Evolutionary conservation across 2,797 vertebrate species (phyloP).

Genomic region (Ctenochaetus hawaiiensis): DNA sequence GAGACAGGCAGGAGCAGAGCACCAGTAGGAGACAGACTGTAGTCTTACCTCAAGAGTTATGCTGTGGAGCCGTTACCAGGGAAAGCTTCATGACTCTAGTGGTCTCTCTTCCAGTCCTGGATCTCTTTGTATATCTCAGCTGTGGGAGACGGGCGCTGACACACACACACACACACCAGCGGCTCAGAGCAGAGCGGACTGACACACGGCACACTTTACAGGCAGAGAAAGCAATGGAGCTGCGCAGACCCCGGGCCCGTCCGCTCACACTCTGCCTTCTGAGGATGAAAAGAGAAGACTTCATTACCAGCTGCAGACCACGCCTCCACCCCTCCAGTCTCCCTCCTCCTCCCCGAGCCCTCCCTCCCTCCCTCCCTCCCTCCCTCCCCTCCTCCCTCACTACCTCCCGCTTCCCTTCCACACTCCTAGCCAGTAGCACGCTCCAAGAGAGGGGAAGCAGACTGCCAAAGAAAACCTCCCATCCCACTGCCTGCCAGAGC

Average conservation of each 20-base stretch:
- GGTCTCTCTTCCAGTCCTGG: slow-evolving; percentile 53
- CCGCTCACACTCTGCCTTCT: slow-evolving; percentile 90
- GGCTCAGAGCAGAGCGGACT: slow-evolving; percentile 49
- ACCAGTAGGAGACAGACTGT: slow-evolving; percentile 36
- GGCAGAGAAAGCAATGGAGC: slow-evolving; percentile 81
- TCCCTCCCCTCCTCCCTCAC: slow-evolving; percentile 63
- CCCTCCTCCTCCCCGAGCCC: slow-evolving; percentile 72
- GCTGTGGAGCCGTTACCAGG: slow-evolving; percentile 66
- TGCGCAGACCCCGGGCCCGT: slow-evolving; percentile 85
- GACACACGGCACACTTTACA: slow-evolving; percentile 71
- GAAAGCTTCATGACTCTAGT: slow-evolving; percentile 84
- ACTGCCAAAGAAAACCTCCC: slow-evolving; percentile 86
- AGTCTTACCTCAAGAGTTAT: slow-evolving; percentile 87
- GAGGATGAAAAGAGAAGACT: slow-evolving; percentile 95
- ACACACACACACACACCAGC: slow-evolving; percentile 28
- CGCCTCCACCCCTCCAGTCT: slow-evolving; percentile 81
- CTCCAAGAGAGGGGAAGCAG: slow-evolving; percentile 81
- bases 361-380: slow-evolving; percentile 81
- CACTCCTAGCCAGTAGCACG: slow-evolving; percentile 91
- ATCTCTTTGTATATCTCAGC: slow-evolving; percentile 66
- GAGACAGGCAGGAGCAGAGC: slow-evolving; percentile 60
- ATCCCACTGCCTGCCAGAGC: slow-evolving; percentile 77
- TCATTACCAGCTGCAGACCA: slow-evolving; percentile 92
- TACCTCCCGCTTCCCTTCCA: slow-evolving; percentile 87
- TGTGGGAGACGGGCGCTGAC: slow-evolving; percentile 54